These are phyloP conservation scores for Hyalella azteca DNA, from an alignment of 2,888 invertebrate genomes.

Conservation along the genomic window DNA sequence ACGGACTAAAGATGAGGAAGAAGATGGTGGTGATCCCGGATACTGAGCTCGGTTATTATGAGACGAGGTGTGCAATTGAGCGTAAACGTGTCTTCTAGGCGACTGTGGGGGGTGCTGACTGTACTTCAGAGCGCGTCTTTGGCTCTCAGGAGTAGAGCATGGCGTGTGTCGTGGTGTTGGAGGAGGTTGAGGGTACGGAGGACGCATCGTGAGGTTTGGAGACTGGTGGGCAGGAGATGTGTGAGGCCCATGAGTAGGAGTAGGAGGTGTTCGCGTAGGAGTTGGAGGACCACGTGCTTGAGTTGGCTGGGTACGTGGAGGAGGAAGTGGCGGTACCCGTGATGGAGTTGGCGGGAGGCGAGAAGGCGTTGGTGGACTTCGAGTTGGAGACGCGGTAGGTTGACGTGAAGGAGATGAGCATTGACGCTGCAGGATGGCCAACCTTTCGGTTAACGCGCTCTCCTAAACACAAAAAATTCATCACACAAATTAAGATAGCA, in stretches of 20 bases:
- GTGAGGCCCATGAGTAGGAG: slow-evolving; percentile 50
- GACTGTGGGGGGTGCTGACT: slow-evolving; percentile 61
- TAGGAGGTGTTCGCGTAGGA: slow-evolving; percentile 54
- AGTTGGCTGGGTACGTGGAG: background rate
- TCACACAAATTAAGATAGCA: background rate
- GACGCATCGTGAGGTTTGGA: background rate
- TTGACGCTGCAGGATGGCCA: slow-evolving; percentile 52
- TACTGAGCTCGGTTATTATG: background rate
- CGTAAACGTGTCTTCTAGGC: slow-evolving; percentile 59
- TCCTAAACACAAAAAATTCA: slow-evolving; percentile 39
- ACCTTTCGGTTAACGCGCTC: slow-evolving; percentile 50
- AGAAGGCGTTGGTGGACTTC: slow-evolving; percentile 46
- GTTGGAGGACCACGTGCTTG: slow-evolving; percentile 39
- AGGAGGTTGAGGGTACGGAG: slow-evolving; percentile 11
- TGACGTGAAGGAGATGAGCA: slow-evolving; percentile 37
- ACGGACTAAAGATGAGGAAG: background rate
- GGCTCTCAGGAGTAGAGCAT: slow-evolving; percentile 14
- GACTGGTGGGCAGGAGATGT: slow-evolving; percentile 37
- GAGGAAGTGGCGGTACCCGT: slow-evolving; percentile 59
- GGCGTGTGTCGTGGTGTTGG: slow-evolving; percentile 12
- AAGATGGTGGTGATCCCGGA: background rate
- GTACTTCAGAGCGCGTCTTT: slow-evolving; percentile 22
- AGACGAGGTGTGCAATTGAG: background rate
- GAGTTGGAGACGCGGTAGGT: slow-evolving; percentile 49
- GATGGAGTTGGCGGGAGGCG: slow-evolving; percentile 54